Percentiles rank a stretch among this genome's conserved stretches.
phyloP scores from a whole-genome alignment of 2,888 invertebrate genomes.

The Sturmia bella region DNA sequence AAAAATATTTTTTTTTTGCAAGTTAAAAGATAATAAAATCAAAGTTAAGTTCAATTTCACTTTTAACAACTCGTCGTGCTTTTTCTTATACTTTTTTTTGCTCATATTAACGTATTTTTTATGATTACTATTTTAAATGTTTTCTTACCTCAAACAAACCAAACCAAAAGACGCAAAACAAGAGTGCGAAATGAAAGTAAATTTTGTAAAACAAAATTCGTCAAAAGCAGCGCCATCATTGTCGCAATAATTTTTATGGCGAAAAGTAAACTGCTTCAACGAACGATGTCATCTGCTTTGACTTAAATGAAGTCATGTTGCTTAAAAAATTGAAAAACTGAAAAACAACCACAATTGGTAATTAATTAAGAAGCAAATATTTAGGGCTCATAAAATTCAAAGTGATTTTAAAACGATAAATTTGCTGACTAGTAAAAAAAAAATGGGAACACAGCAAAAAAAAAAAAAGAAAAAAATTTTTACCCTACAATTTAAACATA shows the following conservation, averaged over 20 bases:
- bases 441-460: too few species aligned
- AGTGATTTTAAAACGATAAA: too few species aligned
- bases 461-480: too few species aligned
- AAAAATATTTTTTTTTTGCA: too few species aligned
- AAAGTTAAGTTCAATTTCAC: slow-evolving; percentile 63
- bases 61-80: slow-evolving; percentile 60
- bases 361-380: slow-evolving; percentile 21
- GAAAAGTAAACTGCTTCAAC: slow-evolving; percentile 3
- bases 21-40: slow-evolving; percentile 21
- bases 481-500: too few species aligned
- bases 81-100: slow-evolving; percentile 18
- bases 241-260: slow-evolving; percentile 22
- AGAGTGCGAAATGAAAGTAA: slow-evolving; percentile 62
- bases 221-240: background rate
- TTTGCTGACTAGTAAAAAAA: too few species aligned
- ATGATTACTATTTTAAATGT: slow-evolving; percentile 17
- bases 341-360: background rate
- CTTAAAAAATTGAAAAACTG: background rate
- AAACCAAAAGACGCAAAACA: slow-evolving; percentile 13
- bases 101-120: background rate
- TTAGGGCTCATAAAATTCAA: background rate
- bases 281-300: slow-evolving; percentile 10
- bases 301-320: background rate
- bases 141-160: slow-evolving; percentile 36
- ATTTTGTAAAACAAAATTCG: slow-evolving; percentile 48